phyloP scores from a whole-genome alignment of 2,113 vertebrate genomes.

The Elephantulus edwardii region DNA sequence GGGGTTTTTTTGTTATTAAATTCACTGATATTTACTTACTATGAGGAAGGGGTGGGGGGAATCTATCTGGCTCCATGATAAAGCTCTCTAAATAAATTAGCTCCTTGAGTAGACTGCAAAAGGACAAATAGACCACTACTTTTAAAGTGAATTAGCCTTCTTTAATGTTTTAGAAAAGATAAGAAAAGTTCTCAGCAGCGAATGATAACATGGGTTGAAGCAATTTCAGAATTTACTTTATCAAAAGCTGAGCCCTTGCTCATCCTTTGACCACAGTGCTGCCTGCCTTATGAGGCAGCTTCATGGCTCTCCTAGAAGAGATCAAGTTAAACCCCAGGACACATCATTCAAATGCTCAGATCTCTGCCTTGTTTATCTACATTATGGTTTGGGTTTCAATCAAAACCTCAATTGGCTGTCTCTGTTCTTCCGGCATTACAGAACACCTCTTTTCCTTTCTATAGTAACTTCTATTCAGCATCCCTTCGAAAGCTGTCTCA shows the following conservation, averaged over 20 bases:
- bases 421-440: not conserved
- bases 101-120: slow-evolving; percentile 78
- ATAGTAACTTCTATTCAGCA: not conserved
- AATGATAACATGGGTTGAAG: slow-evolving; percentile 67
- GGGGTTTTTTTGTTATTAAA: slow-evolving; percentile 80
- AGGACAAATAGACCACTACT: slow-evolving; percentile 68
- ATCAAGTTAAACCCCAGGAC: slow-evolving; percentile 11
- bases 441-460: not conserved
- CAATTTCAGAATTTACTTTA: slow-evolving; percentile 71
- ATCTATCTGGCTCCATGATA: slow-evolving; percentile 83
- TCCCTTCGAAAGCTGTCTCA: not conserved
- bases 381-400: not conserved
- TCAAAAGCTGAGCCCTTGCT: slow-evolving; percentile 51
- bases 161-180: slow-evolving; percentile 75
- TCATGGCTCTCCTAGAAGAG: not conserved
- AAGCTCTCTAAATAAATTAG: slow-evolving; percentile 86
- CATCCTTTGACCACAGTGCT: slow-evolving; percentile 35
- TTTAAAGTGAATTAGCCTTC: slow-evolving; percentile 82
- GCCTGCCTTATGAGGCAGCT: not conserved
- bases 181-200: slow-evolving; percentile 69
- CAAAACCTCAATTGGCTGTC: not conserved
- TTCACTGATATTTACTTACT: slow-evolving; percentile 83
- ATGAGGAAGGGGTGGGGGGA: slow-evolving; percentile 76
- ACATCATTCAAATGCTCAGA: not conserved
- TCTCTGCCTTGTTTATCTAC: not conserved